Evolutionary conservation across 2,113 vertebrate genomes (phyloP).

Genomic region (Petroica traversi): DNA sequence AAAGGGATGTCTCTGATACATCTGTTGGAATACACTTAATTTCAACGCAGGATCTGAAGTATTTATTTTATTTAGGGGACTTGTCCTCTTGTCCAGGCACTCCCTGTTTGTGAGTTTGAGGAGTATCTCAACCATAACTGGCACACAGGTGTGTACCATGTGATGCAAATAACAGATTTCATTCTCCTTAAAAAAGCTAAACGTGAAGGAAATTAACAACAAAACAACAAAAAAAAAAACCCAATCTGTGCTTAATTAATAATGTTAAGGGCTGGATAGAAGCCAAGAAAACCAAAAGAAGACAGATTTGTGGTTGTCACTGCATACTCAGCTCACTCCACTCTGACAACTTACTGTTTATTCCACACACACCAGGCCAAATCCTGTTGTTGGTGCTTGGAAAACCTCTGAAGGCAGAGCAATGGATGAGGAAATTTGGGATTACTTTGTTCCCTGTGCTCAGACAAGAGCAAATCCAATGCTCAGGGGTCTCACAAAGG

Average conservation of each 20-base stretch:
- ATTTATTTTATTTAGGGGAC: background rate
- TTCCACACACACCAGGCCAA: background rate
- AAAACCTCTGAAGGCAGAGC: background rate
- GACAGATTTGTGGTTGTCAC: constrained; percentile 58
- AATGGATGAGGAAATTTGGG: background rate
- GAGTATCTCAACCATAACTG: background rate
- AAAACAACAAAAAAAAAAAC: background rate
- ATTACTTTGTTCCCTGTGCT: background rate
- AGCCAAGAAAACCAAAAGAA: constrained; percentile 47
- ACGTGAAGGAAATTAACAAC: constrained; percentile 32
- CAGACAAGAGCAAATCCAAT: background rate
- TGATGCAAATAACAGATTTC: constrained; percentile 32
- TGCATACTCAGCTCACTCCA: constrained; percentile 26
- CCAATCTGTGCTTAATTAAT: constrained; percentile 65
- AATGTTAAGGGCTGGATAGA: constrained; percentile 26
- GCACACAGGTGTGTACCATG: background rate
- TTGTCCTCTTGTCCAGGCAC: background rate
- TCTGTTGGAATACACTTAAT: background rate
- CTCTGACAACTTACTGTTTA: constrained; percentile 46
- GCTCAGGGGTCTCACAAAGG: background rate
- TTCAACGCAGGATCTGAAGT: background rate
- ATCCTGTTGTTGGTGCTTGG: background rate
- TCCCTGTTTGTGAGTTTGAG: background rate
- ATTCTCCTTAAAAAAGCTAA: constrained; percentile 43
- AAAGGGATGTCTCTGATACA: background rate